Base-by-base conservation (phyloP, 2,797 vertebrate species). In the Crenuchus spilurus region DNA sequence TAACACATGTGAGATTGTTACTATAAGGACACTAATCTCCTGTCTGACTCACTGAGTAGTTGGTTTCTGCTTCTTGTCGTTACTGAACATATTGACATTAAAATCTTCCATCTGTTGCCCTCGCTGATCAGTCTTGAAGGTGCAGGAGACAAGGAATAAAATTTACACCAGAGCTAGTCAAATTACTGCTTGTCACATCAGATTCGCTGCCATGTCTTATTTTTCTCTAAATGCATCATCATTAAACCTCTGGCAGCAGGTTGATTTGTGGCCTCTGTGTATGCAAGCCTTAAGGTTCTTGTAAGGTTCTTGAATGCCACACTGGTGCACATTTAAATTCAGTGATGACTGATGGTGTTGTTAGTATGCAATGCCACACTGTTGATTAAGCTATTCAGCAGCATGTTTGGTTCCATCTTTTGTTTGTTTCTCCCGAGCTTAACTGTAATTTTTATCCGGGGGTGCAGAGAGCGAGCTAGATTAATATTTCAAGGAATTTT, bases 401-500 rank as follows among this genome's bases (percentile, higher is more conserved):
- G 26, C 64, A 68, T 13, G 33, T 52, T 68, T 0, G 16, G 13
- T 46, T 37, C 18, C 14, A 4, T 35, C 48, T 28, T 75, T 61
- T 75, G 73, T 75, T 70, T 52, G 30, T 70, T 46, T 62, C 60
- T 70, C 66, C 60, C 1, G 39, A 46, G 74, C 6, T 30, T 51
- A 28, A n/a, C 33, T 44, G 44, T 54, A 42, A 61, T 70, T 42
- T 28, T 55, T 54, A 57, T 76, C 74, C 35, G 14, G 30, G 4
- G 66, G 58, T 6, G 61, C 30, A 20, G 24, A 1, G 41, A 64
- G 49, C 57, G 30, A 42, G 64, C 26, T 26, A 10, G 51, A 71
- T 76, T 35, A 65, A 70, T 70, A 57, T 65, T 70, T 65, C 74
- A 71, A 49, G 31, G 31, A n/a, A 18, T 61, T 69, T 44, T 35